Evolutionary conservation across 2,888 invertebrate species (phyloP).

Genomic region (Plebejus argus): DNA sequence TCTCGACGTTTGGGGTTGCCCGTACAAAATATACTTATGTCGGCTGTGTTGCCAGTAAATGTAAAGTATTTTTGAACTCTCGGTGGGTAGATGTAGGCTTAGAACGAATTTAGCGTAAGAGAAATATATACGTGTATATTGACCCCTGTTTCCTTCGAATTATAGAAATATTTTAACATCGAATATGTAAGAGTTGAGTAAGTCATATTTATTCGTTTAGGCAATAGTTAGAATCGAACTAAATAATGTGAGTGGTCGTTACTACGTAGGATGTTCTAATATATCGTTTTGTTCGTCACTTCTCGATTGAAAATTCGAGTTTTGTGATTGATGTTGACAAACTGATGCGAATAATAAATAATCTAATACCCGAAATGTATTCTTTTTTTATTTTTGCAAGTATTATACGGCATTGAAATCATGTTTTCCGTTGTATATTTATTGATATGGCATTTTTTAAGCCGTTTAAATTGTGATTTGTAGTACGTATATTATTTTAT

Average conservation of each 20-base stretch:
- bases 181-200: slow-evolving; percentile 36
- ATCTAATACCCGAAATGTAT: not conserved
- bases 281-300: not conserved
- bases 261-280: not conserved
- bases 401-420: not conserved
- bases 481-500: not conserved
- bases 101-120: slow-evolving; percentile 41
- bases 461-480: not conserved
- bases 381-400: not conserved
- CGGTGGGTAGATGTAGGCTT: slow-evolving; percentile 55
- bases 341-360: not conserved
- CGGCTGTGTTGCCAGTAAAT: slow-evolving; percentile 38
- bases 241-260: slow-evolving; percentile 10
- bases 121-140: slow-evolving; percentile 31
- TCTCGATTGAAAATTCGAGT: not conserved
- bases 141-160: slow-evolving; percentile 8
- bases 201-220: slow-evolving; percentile 19
- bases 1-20: not conserved
- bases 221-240: slow-evolving; percentile 12
- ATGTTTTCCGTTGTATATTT: not conserved
- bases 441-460: not conserved
- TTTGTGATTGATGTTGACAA: not conserved
- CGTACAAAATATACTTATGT: slow-evolving; percentile 38
- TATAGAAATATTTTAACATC: slow-evolving; percentile 31
- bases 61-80: slow-evolving; percentile 57